Conservation (phyloP, 1,140 invertebrate species). For the Carposina sasakii region DNA sequence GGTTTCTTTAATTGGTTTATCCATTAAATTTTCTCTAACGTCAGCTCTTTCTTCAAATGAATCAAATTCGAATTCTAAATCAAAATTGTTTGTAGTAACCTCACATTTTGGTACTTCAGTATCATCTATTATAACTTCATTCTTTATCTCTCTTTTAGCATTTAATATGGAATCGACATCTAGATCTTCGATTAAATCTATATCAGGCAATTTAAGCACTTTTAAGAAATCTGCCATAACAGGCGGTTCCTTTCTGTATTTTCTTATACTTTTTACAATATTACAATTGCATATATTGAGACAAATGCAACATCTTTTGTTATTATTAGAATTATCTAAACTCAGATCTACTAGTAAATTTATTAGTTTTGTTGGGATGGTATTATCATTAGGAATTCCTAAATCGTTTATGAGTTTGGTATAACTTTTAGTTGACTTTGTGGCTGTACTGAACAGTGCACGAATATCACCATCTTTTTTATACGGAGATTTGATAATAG, state of each 20-base stretch:
- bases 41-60: constrained; percentile 14
- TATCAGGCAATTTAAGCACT: constrained; percentile 35
- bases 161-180: constrained; percentile 30
- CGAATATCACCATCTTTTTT: constrained; percentile 60
- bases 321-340: constrained; percentile 35
- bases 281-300: constrained; percentile 40
- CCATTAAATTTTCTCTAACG: constrained; percentile 3
- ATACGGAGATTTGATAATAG: constrained; percentile 31
- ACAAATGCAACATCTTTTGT: constrained; percentile 45
- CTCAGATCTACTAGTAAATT: constrained; percentile 59
- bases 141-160: constrained; percentile 20
- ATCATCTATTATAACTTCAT: no score
- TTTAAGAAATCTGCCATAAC: constrained; percentile 19
- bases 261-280: constrained; percentile 26
- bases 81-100: constrained; percentile 18
- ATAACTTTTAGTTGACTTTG: constrained; percentile 57
- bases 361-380: constrained; percentile 42
- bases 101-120: neutral
- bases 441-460: constrained; percentile 64
- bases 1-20: constrained; percentile 8
- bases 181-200: constrained; percentile 45
- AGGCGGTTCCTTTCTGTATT: constrained; percentile 18
- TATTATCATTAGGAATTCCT: constrained; percentile 36
- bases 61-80: constrained; percentile 23
- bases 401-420: constrained; percentile 56